These are phyloP conservation scores for Corbicula japonica DNA, from an alignment of 2,888 invertebrate species.

Conservation along the genomic window DNA sequence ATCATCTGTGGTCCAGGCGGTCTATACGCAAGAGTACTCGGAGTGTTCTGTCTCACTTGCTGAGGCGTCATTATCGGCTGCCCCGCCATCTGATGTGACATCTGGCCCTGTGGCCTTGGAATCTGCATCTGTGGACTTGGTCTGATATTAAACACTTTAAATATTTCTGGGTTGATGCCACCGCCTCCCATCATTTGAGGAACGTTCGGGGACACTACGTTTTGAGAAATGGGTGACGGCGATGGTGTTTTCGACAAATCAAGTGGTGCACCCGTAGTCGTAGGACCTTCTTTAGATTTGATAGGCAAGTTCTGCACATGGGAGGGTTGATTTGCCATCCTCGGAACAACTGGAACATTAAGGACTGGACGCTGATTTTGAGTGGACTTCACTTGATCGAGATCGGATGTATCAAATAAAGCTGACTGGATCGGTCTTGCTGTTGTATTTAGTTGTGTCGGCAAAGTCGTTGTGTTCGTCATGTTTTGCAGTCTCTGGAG, in stretches of 20 bases:
- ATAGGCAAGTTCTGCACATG: slow-evolving; percentile 8
- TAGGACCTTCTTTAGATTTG: slow-evolving; percentile 1
- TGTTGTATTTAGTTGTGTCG: slow-evolving; percentile 8
- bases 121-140: slow-evolving; percentile 62
- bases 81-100: background rate
- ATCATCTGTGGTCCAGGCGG: slow-evolving; percentile 54
- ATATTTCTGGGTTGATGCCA: slow-evolving; percentile 75
- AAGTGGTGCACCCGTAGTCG: slow-evolving; percentile 45
- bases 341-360: slow-evolving; percentile 69
- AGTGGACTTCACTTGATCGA: slow-evolving; percentile 37
- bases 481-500: slow-evolving; percentile 51
- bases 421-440: slow-evolving; percentile 56
- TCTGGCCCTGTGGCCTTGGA: slow-evolving; percentile 27
- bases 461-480: slow-evolving; percentile 27
- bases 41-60: slow-evolving; percentile 56
- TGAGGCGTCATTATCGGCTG: slow-evolving; percentile 36
- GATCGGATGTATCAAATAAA: slow-evolving; percentile 58
- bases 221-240: slow-evolving; percentile 47
- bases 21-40: slow-evolving; percentile 61
- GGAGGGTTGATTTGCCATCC: slow-evolving; percentile 12
- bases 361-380: slow-evolving; percentile 64
- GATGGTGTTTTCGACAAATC: slow-evolving; percentile 65
- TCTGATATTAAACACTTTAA: slow-evolving; percentile 80
- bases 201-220: slow-evolving; percentile 31
- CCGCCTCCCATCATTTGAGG: slow-evolving; percentile 33